Evolutionary conservation across 2,888 invertebrate genomes (phyloP).

Genomic region (Carpatolechia fugitivella): DNA sequence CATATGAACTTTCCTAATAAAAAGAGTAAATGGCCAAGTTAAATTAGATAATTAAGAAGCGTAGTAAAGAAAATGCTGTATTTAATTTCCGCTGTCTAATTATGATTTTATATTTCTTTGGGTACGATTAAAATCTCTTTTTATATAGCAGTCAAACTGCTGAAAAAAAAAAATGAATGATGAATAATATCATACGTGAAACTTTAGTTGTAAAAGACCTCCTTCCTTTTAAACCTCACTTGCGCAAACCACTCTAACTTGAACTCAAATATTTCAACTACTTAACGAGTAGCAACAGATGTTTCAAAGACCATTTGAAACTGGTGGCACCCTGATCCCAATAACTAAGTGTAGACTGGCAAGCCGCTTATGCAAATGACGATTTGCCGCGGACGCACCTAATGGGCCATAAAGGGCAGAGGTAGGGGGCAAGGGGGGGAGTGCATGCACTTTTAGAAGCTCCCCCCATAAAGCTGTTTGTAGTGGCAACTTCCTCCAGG

Average conservation of each 20-base stretch:
- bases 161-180: slow-evolving; percentile 19
- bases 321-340: slow-evolving; percentile 67
- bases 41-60: not conserved
- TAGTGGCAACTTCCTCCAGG: slow-evolving; percentile 7
- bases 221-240: not conserved
- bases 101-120: too few relatives aligned
- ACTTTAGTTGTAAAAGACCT: too few relatives aligned
- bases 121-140: too few relatives aligned
- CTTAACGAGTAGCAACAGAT: too few relatives aligned
- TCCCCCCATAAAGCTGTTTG: slow-evolving; percentile 14
- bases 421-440: slow-evolving; percentile 23
- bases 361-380: slow-evolving; percentile 79
- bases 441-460: slow-evolving; percentile 64
- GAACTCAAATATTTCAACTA: slow-evolving; percentile 19
- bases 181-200: too few relatives aligned
- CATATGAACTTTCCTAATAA: too few relatives aligned
- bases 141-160: too few relatives aligned
- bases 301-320: slow-evolving; percentile 39
- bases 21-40: too few relatives aligned
- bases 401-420: slow-evolving; percentile 64
- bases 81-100: too few relatives aligned
- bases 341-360: slow-evolving; percentile 74
- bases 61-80: too few relatives aligned
- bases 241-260: slow-evolving; percentile 22
- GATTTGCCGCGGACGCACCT: slow-evolving; percentile 75